Conservation (phyloP, 1,140 invertebrate genomes). For the Notospermus geniculatus region DNA sequence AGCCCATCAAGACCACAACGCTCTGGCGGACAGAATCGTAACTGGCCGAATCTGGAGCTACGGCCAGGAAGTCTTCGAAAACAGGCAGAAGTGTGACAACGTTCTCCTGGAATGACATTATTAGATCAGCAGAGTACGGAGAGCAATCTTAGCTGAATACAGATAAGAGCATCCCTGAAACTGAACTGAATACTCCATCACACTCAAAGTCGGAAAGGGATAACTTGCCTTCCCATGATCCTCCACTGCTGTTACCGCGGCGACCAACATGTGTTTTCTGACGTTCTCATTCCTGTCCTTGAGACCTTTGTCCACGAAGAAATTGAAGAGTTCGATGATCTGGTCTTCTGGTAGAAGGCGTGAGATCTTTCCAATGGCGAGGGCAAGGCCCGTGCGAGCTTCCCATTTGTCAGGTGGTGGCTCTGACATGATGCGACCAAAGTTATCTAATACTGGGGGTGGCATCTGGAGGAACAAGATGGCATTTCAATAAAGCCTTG, state of each 20-base stretch:
- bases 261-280: conserved; percentile 84
- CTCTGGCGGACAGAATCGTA: conserved; percentile 92
- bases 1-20: conserved; percentile 96
- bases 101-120: conserved; percentile 71
- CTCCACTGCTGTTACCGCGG: conserved; percentile 87
- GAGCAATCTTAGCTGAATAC: too few relatives aligned
- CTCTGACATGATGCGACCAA: conserved; percentile 83
- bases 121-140: too few relatives aligned
- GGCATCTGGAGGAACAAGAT: conserved; percentile 65
- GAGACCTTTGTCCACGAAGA: conserved; percentile 83
- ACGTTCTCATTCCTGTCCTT: conserved; percentile 81
- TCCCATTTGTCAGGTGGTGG: conserved; percentile 81
- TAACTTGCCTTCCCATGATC: conserved; percentile 77
- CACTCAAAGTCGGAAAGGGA: too few relatives aligned
- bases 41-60: conserved; percentile 78
- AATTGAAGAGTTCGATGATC: conserved; percentile 69
- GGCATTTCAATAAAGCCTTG: too few relatives aligned
- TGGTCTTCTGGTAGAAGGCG: conserved; percentile 67
- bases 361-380: conserved; percentile 54
- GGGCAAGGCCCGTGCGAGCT: conserved; percentile 80
- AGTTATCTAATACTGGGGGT: conserved; percentile 83
- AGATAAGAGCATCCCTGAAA: too few relatives aligned
- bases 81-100: conserved; percentile 88
- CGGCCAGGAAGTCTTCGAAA: conserved; percentile 86
- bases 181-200: too few relatives aligned